Conservation (phyloP, 2,888 invertebrate species). For the Monochamus alternatus region DNA sequence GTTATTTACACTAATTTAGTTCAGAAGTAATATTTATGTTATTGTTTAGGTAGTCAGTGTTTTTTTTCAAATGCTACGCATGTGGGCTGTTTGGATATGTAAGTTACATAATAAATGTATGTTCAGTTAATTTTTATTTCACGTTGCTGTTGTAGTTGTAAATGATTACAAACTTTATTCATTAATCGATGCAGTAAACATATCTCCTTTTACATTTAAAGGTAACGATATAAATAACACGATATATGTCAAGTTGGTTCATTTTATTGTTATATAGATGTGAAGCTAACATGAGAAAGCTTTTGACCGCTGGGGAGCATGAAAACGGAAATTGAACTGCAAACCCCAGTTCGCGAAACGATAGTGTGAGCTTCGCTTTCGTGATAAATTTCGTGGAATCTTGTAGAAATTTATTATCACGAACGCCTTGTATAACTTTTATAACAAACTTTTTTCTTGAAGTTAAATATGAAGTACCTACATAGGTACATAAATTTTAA, state of each 20-base stretch:
- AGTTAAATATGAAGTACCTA: too few species aligned
- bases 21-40: too few species aligned
- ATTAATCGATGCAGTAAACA: background rate
- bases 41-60: too few species aligned
- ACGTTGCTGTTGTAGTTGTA: background rate
- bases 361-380: constrained; percentile 46
- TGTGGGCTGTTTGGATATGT: too few species aligned
- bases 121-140: background rate
- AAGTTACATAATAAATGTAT: too few species aligned
- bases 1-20: too few species aligned
- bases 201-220: constrained; percentile 43
- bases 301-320: constrained; percentile 61
- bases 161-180: background rate
- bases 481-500: too few species aligned
- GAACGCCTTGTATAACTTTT: too few species aligned
- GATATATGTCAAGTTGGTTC: constrained; percentile 56
- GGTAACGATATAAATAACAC: constrained; percentile 57
- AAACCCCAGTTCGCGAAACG: constrained; percentile 46
- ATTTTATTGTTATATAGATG: constrained; percentile 63
- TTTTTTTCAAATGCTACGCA: too few species aligned
- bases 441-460: too few species aligned
- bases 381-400: constrained; percentile 17
- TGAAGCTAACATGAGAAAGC: constrained; percentile 63
- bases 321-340: constrained; percentile 60
- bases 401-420: background rate